Conservation (phyloP, 2,113 vertebrate species). For the Sturnira hondurensis region DNA sequence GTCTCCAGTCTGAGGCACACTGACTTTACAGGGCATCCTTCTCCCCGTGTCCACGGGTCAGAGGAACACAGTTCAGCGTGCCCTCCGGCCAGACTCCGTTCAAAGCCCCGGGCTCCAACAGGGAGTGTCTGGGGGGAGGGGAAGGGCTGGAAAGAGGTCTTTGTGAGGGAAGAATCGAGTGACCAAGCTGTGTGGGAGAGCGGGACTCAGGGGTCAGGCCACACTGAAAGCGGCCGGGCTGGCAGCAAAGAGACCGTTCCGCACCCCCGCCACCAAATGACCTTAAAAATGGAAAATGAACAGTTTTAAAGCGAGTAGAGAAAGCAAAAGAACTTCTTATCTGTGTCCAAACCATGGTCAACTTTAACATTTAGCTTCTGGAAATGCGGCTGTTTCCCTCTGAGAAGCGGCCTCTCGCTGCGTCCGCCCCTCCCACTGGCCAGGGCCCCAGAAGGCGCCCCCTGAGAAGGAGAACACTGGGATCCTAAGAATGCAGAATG, state of each 20-base stretch:
- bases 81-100: background rate
- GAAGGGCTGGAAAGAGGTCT: constrained; percentile 51
- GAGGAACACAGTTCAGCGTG: background rate
- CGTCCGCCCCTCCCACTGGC: background rate
- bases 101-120: constrained; percentile 1
- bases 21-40: background rate
- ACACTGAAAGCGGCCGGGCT: constrained; percentile 45
- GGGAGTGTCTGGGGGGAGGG: background rate
- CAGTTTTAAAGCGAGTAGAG: background rate
- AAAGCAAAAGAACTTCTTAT: constrained; percentile 48
- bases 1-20: background rate
- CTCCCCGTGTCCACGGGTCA: background rate
- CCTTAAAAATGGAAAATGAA: constrained; percentile 57
- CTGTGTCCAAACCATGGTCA: constrained; percentile 40
- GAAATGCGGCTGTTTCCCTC: background rate
- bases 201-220: constrained; percentile 54
- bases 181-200: constrained; percentile 59
- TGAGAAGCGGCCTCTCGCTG: background rate
- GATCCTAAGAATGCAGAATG: background rate
- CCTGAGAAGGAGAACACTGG: background rate
- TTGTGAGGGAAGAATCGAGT: constrained; percentile 52
- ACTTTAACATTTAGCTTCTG: constrained; percentile 67
- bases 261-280: background rate
- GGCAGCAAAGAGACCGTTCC: background rate
- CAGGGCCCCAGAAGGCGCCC: background rate